Conservation (phyloP, 2,888 invertebrate genomes). For the Metalampra italica region DNA sequence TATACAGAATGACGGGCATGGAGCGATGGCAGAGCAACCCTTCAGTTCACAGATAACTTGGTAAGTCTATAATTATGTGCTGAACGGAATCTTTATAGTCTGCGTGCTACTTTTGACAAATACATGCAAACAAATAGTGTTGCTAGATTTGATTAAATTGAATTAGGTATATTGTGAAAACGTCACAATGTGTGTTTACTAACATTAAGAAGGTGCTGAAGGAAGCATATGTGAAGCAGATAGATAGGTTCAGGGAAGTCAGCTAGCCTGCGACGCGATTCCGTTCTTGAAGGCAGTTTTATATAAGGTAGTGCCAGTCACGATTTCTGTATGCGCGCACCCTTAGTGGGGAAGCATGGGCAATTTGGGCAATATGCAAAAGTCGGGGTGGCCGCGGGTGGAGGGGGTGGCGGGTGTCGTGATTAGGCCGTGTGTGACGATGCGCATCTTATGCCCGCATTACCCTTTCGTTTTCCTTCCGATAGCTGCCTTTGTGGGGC, state of each 20-base stretch:
- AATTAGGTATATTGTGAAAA: no score
- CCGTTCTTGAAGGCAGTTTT: background rate
- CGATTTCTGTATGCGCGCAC: background rate
- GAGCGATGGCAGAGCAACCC: no score
- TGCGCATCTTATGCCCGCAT: slow-evolving; percentile 78
- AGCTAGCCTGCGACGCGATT: background rate
- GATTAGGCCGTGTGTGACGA: slow-evolving; percentile 78
- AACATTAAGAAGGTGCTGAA: no score
- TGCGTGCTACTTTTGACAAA: background rate
- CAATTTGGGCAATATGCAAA: slow-evolving; percentile 77
- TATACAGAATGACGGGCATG: no score
- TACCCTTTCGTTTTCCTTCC: slow-evolving; percentile 78
- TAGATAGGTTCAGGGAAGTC: background rate
- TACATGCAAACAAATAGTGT: background rate
- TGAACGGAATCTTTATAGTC: background rate
- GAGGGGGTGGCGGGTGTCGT: slow-evolving; percentile 46
- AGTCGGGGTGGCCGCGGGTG: slow-evolving; percentile 54
- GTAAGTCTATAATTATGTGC: no score
- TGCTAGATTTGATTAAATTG: no score
- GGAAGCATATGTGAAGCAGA: no score
- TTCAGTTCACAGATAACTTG: no score
- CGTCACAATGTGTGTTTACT: no score
- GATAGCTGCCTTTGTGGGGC: slow-evolving; percentile 72
- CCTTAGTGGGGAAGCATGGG: slow-evolving; percentile 52
- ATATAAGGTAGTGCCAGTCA: background rate